Percentiles rank a stretch among this genome's conserved stretches.
phyloP scores from a whole-genome alignment of 2,888 invertebrate species.

The Carcina quercana region DNA sequence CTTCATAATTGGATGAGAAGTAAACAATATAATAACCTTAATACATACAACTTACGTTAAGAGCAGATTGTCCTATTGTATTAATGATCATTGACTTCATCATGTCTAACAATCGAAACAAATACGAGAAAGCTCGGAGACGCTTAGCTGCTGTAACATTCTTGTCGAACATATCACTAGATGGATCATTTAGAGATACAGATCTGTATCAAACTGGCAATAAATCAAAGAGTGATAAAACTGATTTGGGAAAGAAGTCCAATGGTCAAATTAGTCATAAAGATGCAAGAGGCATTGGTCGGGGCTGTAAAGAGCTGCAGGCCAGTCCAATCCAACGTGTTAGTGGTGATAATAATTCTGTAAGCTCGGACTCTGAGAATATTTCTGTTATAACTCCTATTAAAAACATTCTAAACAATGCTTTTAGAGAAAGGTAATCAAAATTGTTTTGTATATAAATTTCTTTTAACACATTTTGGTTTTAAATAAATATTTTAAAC shows the following conservation, averaged over 20 bases:
- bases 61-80: no score
- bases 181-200: conserved; percentile 88
- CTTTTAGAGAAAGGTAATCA: conserved; percentile 77
- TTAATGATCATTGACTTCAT: no score
- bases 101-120: conserved; percentile 55
- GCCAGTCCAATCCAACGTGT: conserved; percentile 47
- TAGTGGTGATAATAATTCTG: conserved; percentile 70
- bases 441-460: no score
- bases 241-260: conserved; percentile 29
- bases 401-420: conserved; percentile 56
- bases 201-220: conserved; percentile 44
- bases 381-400: conserved; percentile 78
- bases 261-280: conserved; percentile 29
- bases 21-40: no score
- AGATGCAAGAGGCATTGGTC: conserved; percentile 37
- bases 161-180: conserved; percentile 95
- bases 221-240: conserved; percentile 38
- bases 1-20: no score
- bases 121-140: conserved; percentile 82
- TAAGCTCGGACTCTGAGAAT: conserved; percentile 85
- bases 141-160: conserved; percentile 95
- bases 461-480: conserved; percentile 3
- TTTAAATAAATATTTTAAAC: not conserved
- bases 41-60: no score
- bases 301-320: conserved; percentile 44